Evolutionary conservation across 2,113 vertebrate species (phyloP), one percentile per base, ranked within the genome.

Genomic region (Microcebus murinus): DNA sequence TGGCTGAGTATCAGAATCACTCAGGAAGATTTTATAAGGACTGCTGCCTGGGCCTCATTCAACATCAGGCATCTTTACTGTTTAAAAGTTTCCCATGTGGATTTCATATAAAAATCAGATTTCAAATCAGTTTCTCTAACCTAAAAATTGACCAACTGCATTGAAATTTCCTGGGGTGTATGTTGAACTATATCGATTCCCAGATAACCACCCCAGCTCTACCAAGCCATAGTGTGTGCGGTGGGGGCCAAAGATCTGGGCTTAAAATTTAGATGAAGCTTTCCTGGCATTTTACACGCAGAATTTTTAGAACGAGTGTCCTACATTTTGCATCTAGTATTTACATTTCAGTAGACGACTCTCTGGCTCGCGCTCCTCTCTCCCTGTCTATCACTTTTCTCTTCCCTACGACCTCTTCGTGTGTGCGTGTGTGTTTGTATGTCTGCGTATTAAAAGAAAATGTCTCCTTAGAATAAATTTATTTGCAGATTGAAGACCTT

Each of bases 401-500:
- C 29, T 5, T 48, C 36, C 9, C 17, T 9, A 10, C 6, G 4
- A 39, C 9, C 34, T 71, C 8, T 48, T 18, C 1, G 0, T 34
- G 17, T 91, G 17, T 42, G 15, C 80, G 8, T 61, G 29, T 73
- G 50, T 34, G 55, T 48, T 8, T 79, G 4, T 84, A 50, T 52
- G 63, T 48, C 25, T 73, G 6, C 71, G 42, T 48, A 42, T 86
- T 59, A 57, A 83, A 74, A 34, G 4, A 61, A 82, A 93, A 70
- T 39, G 13, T 50, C 71, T 80, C 25, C 31, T 92, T 57, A 42
- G 63, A 48, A 88, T 71, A 45, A 70, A 50, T 31, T 63, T 81
- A 10, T 77, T 91, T 93, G 48, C 36, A n/a, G 50, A 42, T 14
- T 74, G 76, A 93, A 71, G 48, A 27, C 6, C 77, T 82, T 91